A percentile compares a stretch with the other conserved stretches of the same genome.
phyloP scores from a whole-genome alignment of 2,888 invertebrate genomes.

The Synanthedon vespiformis region DNA sequence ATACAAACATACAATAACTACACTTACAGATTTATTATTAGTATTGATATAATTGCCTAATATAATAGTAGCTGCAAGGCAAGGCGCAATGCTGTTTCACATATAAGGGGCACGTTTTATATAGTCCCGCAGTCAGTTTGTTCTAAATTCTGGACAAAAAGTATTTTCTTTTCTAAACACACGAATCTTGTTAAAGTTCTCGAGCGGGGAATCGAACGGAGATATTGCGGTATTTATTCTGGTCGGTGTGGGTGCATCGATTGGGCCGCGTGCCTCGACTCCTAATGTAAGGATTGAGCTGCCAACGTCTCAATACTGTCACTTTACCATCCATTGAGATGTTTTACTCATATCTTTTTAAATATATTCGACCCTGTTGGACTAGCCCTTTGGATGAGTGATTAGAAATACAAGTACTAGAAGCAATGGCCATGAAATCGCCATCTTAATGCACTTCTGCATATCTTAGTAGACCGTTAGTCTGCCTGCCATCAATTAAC shows the following conservation, averaged over 20 bases:
- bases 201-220: constrained; percentile 8
- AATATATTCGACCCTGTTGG: no score
- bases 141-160: background rate
- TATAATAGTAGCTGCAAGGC: no score
- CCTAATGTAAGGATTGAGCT: constrained; percentile 16
- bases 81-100: no score
- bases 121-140: no score
- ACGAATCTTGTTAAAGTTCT: background rate
- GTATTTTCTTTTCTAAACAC: background rate
- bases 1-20: no score
- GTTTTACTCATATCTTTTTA: no score
- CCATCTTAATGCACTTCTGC: constrained; percentile 15
- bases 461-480: background rate
- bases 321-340: background rate
- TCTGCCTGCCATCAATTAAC: no score
- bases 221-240: constrained; percentile 12
- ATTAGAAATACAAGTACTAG: constrained; percentile 4
- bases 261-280: constrained; percentile 30
- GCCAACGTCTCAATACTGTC: background rate
- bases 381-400: no score
- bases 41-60: no score
- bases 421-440: constrained; percentile 23
- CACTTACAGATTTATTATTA: no score
- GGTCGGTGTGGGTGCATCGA: constrained; percentile 25
- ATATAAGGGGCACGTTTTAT: no score